These are phyloP conservation scores for Nycticebus coucang DNA, from an alignment of 2,113 vertebrate species.

Conservation along the genomic window DNA sequence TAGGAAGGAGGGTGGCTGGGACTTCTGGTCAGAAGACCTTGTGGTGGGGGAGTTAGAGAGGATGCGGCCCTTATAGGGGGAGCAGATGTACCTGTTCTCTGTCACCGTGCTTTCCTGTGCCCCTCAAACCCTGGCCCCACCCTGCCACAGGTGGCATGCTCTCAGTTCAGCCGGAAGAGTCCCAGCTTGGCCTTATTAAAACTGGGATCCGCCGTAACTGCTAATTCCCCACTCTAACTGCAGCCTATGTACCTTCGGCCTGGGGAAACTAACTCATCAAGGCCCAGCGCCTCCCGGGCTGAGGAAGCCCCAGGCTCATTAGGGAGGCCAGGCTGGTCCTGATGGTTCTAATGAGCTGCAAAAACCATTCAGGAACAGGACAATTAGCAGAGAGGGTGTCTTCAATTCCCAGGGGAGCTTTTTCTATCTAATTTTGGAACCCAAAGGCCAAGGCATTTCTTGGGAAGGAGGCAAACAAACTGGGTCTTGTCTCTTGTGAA, in stretches of 20 bases:
- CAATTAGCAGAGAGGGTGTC: background rate
- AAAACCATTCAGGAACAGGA: background rate
- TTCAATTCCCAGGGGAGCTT: background rate
- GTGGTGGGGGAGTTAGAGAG: too few species aligned
- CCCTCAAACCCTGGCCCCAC: accelerated
- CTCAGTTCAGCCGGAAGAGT: background rate
- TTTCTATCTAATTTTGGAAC: background rate
- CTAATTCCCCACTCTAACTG: background rate
- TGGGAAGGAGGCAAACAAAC: background rate
- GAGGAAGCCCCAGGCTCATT: background rate
- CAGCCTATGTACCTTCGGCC: background rate
- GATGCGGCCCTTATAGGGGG: background rate
- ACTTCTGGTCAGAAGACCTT: background rate
- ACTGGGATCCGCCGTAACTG: background rate
- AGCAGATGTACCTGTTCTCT: background rate
- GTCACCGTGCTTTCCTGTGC: background rate
- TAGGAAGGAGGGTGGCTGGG: background rate
- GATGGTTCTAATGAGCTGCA: constrained; percentile 55
- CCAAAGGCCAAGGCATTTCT: background rate
- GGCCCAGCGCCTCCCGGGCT: background rate
- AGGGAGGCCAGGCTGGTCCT: background rate
- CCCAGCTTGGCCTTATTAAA: background rate
- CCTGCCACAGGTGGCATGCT: background rate
- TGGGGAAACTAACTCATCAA: background rate
- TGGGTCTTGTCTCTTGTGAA: background rate